phyloP scores from a whole-genome alignment of 2,797 vertebrate species.

The Champsocephalus esox region DNA sequence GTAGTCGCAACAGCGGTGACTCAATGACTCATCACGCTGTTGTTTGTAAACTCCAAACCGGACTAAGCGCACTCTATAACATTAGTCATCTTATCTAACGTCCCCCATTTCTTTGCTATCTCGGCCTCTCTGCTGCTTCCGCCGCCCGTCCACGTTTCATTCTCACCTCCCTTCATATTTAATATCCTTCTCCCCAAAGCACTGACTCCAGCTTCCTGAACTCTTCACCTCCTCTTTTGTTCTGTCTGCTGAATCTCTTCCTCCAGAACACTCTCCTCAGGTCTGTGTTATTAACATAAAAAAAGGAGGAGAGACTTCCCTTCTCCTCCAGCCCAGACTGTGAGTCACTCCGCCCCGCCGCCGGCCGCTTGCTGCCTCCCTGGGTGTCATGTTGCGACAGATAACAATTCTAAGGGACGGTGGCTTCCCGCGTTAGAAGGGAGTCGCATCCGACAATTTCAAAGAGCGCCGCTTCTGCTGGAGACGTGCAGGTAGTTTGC shows the following conservation, averaged over 20 bases:
- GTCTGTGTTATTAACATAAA: constrained; percentile 74
- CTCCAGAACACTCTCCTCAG: constrained; percentile 53
- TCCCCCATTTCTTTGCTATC: constrained; percentile 60
- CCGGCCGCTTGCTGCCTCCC: constrained; percentile 54
- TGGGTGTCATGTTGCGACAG: constrained; percentile 64
- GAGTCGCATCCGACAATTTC: constrained; percentile 42
- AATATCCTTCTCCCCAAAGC: constrained; percentile 77
- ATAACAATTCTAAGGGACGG: constrained; percentile 68
- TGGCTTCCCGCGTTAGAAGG: constrained; percentile 29
- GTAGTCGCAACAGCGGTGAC: constrained; percentile 65
- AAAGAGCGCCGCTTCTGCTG: constrained; percentile 28
- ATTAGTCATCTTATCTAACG: constrained; percentile 69
- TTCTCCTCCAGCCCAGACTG: constrained; percentile 57
- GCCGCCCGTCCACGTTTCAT: constrained; percentile 52
- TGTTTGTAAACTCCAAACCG: constrained; percentile 77
- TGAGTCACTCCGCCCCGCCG: constrained; percentile 66
- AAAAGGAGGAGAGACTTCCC: constrained; percentile 59
- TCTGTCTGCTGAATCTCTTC: constrained; percentile 57
- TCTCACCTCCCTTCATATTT: constrained; percentile 73
- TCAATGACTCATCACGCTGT: constrained; percentile 76
- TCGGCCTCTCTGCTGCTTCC: constrained; percentile 26
- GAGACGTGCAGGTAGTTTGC: constrained; percentile 48
- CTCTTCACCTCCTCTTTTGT: constrained; percentile 73
- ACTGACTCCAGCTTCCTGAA: constrained; percentile 69
- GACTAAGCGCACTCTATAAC: constrained; percentile 62